phyloP scores from a whole-genome alignment of 2,797 vertebrate genomes.

The Glossophaga mutica region DNA sequence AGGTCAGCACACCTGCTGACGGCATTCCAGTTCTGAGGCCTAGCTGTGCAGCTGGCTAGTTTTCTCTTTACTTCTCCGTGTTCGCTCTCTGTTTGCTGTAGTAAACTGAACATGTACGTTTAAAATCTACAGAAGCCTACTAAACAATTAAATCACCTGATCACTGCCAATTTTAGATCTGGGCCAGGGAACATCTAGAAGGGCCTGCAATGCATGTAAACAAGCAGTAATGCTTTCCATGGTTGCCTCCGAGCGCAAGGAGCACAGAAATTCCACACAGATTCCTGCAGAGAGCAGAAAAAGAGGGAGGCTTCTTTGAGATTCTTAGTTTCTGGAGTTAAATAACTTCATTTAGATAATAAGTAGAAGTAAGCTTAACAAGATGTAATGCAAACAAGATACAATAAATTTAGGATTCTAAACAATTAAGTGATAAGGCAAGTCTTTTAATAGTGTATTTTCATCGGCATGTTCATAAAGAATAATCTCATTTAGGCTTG shows the following conservation, averaged over 20 bases:
- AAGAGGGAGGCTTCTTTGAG: neutral
- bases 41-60: neutral
- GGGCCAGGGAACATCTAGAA: conserved; percentile 91
- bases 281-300: conserved; percentile 84
- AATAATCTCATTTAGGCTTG: neutral
- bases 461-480: neutral
- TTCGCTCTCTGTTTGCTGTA: neutral
- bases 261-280: conserved; percentile 94
- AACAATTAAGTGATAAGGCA: neutral
- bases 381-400: conserved; percentile 4
- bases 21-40: neutral
- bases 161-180: conserved; percentile 92
- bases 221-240: conserved; percentile 93
- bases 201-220: conserved; percentile 87
- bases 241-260: conserved; percentile 88
- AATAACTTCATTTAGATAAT: neutral
- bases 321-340: neutral
- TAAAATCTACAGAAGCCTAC: neutral
- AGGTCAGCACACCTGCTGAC: neutral
- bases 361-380: neutral
- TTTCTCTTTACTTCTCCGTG: neutral
- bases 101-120: neutral
- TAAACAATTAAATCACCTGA: conserved; percentile 84
- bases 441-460: neutral
- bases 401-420: neutral